Percentiles rank a stretch among this genome's conserved stretches.
Conservation (phyloP, 1,140 invertebrate genomes). For the Rhopalosiphum padi region DNA sequence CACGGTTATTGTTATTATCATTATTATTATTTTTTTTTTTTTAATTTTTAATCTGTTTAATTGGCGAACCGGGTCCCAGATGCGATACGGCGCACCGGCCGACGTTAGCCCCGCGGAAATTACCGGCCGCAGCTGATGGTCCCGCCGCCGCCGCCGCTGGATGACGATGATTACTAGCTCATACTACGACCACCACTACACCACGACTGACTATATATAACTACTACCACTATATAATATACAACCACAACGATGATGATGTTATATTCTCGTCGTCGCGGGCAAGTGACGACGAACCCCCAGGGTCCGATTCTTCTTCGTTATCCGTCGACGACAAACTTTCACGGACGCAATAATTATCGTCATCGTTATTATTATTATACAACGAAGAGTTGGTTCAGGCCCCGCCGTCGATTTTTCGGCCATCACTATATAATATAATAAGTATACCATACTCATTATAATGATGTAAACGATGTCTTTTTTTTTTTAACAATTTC, state of each 20-base stretch:
- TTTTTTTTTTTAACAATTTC: background rate
- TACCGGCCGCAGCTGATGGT: conserved; percentile 55
- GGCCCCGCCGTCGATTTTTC: background rate
- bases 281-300: conserved; percentile 25
- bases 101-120: conserved; percentile 39
- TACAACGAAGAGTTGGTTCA: background rate
- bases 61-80: conserved; percentile 54
- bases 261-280: conserved; percentile 37
- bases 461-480: background rate
- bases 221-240: background rate
- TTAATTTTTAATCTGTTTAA: conserved; percentile 56
- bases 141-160: background rate
- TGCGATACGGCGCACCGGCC: background rate
- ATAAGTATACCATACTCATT: background rate
- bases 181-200: background rate
- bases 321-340: conserved; percentile 46
- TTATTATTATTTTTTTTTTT: conserved; percentile 39
- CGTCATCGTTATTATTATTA: background rate
- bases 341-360: conserved; percentile 39
- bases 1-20: background rate
- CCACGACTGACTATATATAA: background rate
- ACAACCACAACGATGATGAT: background rate
- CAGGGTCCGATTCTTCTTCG: conserved; percentile 56
- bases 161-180: background rate
- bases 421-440: background rate